phyloP scores from a whole-genome alignment of 2,113 vertebrate genomes.

The Bujurquina vittata region DNA sequence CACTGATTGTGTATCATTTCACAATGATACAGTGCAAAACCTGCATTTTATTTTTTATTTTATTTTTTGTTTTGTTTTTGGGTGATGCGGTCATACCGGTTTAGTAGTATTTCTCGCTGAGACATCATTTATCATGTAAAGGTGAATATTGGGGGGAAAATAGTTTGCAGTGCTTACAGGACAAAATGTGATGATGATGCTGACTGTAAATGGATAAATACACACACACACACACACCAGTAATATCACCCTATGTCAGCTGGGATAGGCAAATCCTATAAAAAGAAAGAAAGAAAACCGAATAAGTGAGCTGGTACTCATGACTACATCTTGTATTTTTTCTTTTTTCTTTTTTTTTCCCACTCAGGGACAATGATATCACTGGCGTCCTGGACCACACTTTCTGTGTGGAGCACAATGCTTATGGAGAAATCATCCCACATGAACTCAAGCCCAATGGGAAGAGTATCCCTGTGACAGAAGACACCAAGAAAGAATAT shows the following conservation, averaged over 20 bases:
- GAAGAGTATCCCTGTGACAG: constrained; percentile 91
- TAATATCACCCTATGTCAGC: too few species aligned
- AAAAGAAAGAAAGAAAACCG: neutral
- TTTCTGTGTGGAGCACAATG: constrained; percentile 97
- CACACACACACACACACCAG: too few species aligned
- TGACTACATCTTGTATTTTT: neutral
- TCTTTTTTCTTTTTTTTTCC: neutral
- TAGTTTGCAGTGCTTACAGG: too few species aligned
- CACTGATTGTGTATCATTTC: neutral
- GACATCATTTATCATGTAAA: neutral
- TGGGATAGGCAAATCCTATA: neutral
- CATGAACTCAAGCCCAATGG: constrained; percentile 98
- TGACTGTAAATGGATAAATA: too few species aligned
- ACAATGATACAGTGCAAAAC: neutral
- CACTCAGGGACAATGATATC: constrained; percentile 92
- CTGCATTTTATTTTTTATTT: neutral
- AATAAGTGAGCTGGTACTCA: neutral
- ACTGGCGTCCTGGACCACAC: constrained; percentile 98
- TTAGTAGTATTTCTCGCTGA: neutral
- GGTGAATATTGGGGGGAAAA: neutral
- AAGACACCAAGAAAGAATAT: constrained; percentile 99
- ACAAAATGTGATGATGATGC: too few species aligned
- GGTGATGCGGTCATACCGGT: neutral
- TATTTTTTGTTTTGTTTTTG: too few species aligned
- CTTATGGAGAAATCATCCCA: constrained; percentile 97